These are phyloP conservation scores for Nyleta sp. DNA, from an alignment of 2,888 invertebrate species.

Conservation along the genomic window DNA sequence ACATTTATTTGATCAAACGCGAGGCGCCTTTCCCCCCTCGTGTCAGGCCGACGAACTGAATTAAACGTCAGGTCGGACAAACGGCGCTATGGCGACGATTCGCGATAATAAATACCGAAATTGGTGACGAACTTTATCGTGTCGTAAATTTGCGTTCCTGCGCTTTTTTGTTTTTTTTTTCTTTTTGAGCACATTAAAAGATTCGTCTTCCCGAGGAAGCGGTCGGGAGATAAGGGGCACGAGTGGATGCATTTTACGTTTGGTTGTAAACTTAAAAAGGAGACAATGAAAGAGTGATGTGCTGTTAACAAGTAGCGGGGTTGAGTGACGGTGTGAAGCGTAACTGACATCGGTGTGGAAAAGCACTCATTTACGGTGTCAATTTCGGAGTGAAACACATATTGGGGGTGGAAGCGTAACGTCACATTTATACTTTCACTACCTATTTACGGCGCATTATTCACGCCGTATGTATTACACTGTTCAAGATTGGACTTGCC, in stretches of 20 bases:
- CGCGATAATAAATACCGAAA: constrained; percentile 72
- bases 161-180: too few species aligned
- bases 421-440: too few species aligned
- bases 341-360: too few species aligned
- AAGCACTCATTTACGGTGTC: too few species aligned
- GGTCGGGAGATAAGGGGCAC: background rate
- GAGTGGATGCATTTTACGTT: background rate
- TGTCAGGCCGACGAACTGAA: constrained; percentile 62
- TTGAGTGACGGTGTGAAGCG: too few species aligned
- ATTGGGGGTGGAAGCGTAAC: too few species aligned
- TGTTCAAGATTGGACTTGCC: background rate
- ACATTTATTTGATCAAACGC: constrained; percentile 53
- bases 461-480: too few species aligned
- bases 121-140: constrained; percentile 69
- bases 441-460: too few species aligned
- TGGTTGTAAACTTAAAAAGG: too few species aligned
- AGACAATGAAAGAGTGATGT: too few species aligned
- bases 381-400: too few species aligned
- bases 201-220: constrained; percentile 8
- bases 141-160: constrained; percentile 69
- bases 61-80: constrained; percentile 70
- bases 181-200: constrained; percentile 40
- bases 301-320: too few species aligned
- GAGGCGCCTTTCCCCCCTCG: constrained; percentile 40
- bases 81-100: constrained; percentile 66